Conservation (phyloP, 2,888 invertebrate species). For the Scaptomyza polygonia region DNA sequence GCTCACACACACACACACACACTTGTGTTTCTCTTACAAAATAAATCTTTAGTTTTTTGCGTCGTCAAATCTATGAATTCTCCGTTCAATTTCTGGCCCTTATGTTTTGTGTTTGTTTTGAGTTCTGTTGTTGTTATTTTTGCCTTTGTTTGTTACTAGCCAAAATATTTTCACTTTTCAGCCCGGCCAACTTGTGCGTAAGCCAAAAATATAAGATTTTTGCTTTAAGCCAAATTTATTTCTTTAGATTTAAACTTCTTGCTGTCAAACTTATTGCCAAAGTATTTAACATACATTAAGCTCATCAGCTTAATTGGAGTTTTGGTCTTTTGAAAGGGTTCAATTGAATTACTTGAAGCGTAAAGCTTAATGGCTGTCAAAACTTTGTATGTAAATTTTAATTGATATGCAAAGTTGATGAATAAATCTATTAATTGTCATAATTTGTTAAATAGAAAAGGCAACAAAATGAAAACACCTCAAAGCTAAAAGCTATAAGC, state of each 20-base stretch:
- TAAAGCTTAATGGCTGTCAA: slow-evolving; percentile 25
- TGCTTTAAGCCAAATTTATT: slow-evolving; percentile 25
- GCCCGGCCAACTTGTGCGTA: slow-evolving; percentile 21
- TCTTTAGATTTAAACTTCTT: slow-evolving; percentile 13
- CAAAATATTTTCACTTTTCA: slow-evolving; percentile 46
- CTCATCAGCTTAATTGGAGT: slow-evolving; percentile 50
- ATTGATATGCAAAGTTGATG: slow-evolving; percentile 12
- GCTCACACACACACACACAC: slow-evolving; percentile 10
- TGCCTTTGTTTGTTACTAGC: slow-evolving; percentile 12
- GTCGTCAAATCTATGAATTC: slow-evolving; percentile 51
- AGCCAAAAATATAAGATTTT: slow-evolving; percentile 36
- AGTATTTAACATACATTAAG: slow-evolving; percentile 48
- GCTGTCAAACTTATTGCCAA: slow-evolving; percentile 34
- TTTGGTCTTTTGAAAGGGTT: slow-evolving; percentile 30
- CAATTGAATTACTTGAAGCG: slow-evolving; percentile 47
- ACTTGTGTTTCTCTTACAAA: slow-evolving; percentile 17
- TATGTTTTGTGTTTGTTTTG: slow-evolving; percentile 7
- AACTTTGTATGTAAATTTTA: slow-evolving; percentile 19
- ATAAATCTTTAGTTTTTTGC: slow-evolving; percentile 67
- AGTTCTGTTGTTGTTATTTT: not conserved
- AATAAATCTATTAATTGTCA: not conserved
- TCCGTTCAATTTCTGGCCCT: slow-evolving; percentile 23
- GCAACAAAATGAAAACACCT: not conserved
- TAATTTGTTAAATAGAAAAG: not conserved
- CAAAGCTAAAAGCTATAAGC: not conserved